These are phyloP conservation scores for Malthinus seriepunctatus DNA, from an alignment of 2,888 invertebrate genomes.

Conservation along the genomic window DNA sequence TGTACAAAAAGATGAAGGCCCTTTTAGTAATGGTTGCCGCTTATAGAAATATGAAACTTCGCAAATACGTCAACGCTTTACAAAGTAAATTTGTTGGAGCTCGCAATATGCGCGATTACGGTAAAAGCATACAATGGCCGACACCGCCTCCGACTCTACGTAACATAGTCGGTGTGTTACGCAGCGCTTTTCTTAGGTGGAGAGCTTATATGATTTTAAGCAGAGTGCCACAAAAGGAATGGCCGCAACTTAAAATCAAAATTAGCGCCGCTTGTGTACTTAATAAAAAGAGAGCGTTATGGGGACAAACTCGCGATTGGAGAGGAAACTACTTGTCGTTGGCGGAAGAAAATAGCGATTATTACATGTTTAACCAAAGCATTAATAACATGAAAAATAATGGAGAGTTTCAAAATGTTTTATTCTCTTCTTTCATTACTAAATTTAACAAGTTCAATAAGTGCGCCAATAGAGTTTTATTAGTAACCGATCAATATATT, in stretches of 20 bases:
- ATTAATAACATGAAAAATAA: conserved; percentile 69
- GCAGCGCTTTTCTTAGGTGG: conserved; percentile 77
- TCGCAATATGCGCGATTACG: conserved; percentile 71
- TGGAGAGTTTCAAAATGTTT: conserved; percentile 64
- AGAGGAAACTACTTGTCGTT: conserved; percentile 79
- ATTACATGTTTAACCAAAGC: conserved; percentile 67
- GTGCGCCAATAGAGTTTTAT: conserved; percentile 80
- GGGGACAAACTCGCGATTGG: conserved; percentile 82
- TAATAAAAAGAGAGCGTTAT: conserved; percentile 66
- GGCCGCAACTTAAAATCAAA: conserved; percentile 85
- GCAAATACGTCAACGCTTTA: conserved; percentile 70
- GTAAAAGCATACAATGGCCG: conserved; percentile 83
- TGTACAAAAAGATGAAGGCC: conserved; percentile 85
- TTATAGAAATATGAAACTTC: conserved; percentile 78
- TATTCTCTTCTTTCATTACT: conserved; percentile 70
- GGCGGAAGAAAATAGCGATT: conserved; percentile 69
- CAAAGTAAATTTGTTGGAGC: conserved; percentile 67
- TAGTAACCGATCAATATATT: conserved; percentile 82
- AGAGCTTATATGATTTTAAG: conserved; percentile 84
- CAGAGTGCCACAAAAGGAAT: conserved; percentile 78
- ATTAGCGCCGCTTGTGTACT: conserved; percentile 76
- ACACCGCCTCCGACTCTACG: conserved; percentile 71
- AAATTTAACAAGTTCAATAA: conserved; percentile 71
- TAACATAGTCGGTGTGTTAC: conserved; percentile 63
- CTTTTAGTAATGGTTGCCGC: conserved; percentile 78